These are phyloP conservation scores for Rhipidura dahli DNA, from an alignment of 2,113 vertebrate genomes.

Conservation along the genomic window DNA sequence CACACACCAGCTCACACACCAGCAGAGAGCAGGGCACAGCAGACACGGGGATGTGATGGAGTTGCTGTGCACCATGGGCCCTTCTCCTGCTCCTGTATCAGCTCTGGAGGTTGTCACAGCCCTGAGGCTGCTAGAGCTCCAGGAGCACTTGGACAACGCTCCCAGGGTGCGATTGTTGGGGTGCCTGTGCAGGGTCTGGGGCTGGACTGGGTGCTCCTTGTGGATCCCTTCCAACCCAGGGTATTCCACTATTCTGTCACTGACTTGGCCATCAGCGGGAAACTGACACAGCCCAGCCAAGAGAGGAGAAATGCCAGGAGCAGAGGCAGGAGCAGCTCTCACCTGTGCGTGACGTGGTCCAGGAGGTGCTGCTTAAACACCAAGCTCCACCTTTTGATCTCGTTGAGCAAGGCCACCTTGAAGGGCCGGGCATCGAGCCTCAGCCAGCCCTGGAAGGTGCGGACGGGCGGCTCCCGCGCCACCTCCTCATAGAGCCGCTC, in stretches of 20 bases:
- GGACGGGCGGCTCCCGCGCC: constrained; percentile 70
- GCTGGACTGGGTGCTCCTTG: neutral
- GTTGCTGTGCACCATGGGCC: accelerated
- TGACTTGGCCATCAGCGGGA: neutral
- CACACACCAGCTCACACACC: neutral
- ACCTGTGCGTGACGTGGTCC: constrained; percentile 88
- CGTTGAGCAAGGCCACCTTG: constrained; percentile 82
- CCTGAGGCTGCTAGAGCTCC: neutral
- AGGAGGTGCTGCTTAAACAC: constrained; percentile 94
- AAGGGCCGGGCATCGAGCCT: constrained; percentile 80
- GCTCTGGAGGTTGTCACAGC: neutral
- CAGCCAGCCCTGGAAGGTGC: constrained; percentile 85
- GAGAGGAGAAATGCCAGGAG: neutral
- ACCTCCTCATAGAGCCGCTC: constrained; percentile 86
- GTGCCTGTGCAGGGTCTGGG: neutral
- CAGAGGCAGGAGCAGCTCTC: neutral
- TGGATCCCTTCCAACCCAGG: neutral
- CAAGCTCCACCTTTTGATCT: constrained; percentile 90
- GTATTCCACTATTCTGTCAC: neutral
- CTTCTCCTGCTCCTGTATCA: neutral
- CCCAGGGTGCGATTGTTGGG: neutral
- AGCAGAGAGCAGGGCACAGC: neutral
- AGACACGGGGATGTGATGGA: neutral
- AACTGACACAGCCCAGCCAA: neutral
- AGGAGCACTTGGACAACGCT: accelerated